Percentiles rank a stretch among this genome's conserved stretches.
These are phyloP conservation scores for Noctua comes DNA, from an alignment of 2,888 invertebrate species.

Conservation along the genomic window DNA sequence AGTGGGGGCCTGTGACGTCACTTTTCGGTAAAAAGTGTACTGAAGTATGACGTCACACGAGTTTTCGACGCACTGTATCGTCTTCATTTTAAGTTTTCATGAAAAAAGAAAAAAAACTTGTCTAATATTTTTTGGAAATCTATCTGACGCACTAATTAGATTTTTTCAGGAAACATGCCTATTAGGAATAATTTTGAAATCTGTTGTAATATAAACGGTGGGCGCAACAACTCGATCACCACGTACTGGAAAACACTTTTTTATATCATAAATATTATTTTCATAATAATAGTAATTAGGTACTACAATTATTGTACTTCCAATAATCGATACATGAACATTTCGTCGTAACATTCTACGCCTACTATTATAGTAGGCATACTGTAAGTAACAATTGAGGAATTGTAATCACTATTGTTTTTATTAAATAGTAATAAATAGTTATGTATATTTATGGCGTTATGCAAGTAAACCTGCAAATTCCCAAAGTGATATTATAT, in stretches of 20 bases:
- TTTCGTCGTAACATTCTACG: conserved; percentile 60
- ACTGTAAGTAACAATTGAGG: conserved; percentile 73
- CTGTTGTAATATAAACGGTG: conserved; percentile 48
- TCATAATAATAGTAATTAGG: conserved; percentile 59
- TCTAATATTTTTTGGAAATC: no score
- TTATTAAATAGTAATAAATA: conserved; percentile 79
- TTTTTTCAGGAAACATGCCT: no score
- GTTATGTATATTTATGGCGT: conserved; percentile 86
- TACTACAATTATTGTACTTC: conserved; percentile 67
- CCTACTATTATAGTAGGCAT: conserved; percentile 62
- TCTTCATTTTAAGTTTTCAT: no score
- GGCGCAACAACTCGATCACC: conserved; percentile 48
- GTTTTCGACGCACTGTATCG: no score
- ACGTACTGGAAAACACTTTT: conserved; percentile 60
- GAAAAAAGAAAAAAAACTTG: no score
- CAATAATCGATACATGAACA: conserved; percentile 65
- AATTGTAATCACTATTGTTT: conserved; percentile 87
- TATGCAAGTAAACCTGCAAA: conserved; percentile 89
- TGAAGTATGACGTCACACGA: no score
- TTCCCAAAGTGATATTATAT: conserved; percentile 90
- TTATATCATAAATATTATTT: conserved; percentile 57
- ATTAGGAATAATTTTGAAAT: conserved; percentile 9
- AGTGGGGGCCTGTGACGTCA: no score
- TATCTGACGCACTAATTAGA: no score
- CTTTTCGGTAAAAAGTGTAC: no score